Base-by-base conservation (phyloP, 2,888 invertebrate species). In the Lasioglossum malachurum region DNA sequence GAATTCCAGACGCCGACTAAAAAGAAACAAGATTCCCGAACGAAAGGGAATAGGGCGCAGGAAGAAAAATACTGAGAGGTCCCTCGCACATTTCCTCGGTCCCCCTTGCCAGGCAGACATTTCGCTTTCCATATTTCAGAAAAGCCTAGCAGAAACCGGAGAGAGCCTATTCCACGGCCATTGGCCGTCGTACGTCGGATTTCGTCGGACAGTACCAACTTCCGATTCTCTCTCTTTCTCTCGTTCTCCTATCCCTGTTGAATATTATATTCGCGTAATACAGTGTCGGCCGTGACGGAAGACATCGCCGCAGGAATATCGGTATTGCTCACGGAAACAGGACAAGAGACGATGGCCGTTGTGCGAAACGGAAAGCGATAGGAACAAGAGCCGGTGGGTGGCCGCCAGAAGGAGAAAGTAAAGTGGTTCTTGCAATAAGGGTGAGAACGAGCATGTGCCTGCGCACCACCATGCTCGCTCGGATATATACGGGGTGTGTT, bases 381-480 rank as follows among this genome's bases (percentile, higher is more conserved):
- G 57, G 53, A 64, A 38, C 44, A 64, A 19, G 35, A 53, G 73
- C 53, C 46, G 41, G 5, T 46, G 49, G 64, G 57, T 31, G 72
- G 35, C 41, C 27, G 71, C 75, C 38, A 80, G 82, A 76, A 74
- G 83, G 87, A 87, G 82, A 81, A 78, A 86, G 85, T 82, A 82
- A 87, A 92, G 91, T 88, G 91, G 87, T 89, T 92, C 87, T 82
- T 81, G 90, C 91, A 91, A 93, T 93, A 93, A 92, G 92, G 93
- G 89, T 92, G 92, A 91, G 92, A 92, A 93, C 88, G 88, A 89
- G 91, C 93, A 91, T 92, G 92, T 92, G 92, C 84, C 80, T 78
- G 78, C 82, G 83, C 80, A 80, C 78, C 85, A 91, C 87, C 86
- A 84, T 27, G 64, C 31, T 60, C 60, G 60, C 27, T n/a, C 71